Evolutionary conservation across 2,888 invertebrate species (phyloP), one percentile per base, ranked within the genome.

Genomic region (Hirtodrosophila cameraria): DNA sequence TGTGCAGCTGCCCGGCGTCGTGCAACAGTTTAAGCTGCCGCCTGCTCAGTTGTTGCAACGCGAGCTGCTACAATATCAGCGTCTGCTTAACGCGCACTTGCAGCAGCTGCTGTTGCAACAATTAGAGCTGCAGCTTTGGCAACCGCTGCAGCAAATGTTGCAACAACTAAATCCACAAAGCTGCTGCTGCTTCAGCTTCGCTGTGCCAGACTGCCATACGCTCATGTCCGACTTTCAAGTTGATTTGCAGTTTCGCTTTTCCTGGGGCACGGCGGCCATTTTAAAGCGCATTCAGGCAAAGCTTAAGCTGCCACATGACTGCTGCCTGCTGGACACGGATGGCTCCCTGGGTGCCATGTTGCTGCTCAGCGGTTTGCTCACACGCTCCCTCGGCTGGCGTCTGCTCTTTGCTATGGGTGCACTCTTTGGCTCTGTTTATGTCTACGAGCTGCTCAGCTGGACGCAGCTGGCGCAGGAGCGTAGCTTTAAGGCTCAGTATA

Each of bases 381-480:
- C 97, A 73, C 97, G 98, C 91, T 97, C 98, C 0, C 96, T 99
- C 46, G 99, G 99, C 0, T 99, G 99, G 99, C 94, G 97, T 71
- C 93, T 98, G 13, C 94, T 99, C 54, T 94, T 94, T 1, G 93
- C 95, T 20, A 94, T 96, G 33, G 96, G 96, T 76, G 93, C 93
- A 59, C 83, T 97, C 55, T 97, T 99, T 91, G 96, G 96, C 60
- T 94, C 96, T 64, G 92, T 99, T 59, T 99, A 99, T 92, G 92
- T 96, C 41, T 99, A 99, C 91, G 99, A 99, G 92, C 94, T 99
- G 39, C 92, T 98, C 38, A 98, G 98, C 30, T 99, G 99, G 99
- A 99, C 99, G 35, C 97, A 96, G 79, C 95, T 94, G 86, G 98
- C 99, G 13, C 98, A 98, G 91, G 98, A 99, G 91, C 94, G 96